Conservation (phyloP, 2,797 vertebrate genomes). For the Xiphorhynchus erythropygius region DNA sequence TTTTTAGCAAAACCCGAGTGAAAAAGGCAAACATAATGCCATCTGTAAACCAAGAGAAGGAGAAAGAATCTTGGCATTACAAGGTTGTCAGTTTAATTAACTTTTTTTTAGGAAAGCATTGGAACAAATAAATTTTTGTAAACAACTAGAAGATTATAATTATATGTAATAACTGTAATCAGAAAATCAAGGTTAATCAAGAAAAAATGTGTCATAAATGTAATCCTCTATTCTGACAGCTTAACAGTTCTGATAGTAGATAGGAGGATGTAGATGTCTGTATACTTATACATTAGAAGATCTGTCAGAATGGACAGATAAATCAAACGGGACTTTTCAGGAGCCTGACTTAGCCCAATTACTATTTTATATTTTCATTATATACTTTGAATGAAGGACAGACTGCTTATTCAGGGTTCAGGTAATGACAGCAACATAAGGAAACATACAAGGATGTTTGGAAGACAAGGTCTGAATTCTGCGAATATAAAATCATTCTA, state of each 20-base stretch:
- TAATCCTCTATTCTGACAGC: neutral
- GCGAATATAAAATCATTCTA: neutral
- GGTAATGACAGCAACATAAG: neutral
- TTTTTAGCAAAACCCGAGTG: neutral
- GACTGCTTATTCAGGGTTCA: neutral
- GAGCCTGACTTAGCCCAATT: neutral
- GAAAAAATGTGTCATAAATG: neutral
- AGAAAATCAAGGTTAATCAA: neutral
- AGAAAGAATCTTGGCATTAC: neutral
- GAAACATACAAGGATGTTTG: neutral
- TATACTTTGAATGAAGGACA: neutral
- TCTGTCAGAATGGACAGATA: neutral
- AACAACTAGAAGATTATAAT: neutral
- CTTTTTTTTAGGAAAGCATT: neutral
- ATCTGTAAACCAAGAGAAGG: neutral
- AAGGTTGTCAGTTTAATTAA: neutral
- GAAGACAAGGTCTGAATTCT: neutral
- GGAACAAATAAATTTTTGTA: neutral
- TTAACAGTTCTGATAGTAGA: neutral
- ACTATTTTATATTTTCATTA: neutral
- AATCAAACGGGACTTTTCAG: neutral
- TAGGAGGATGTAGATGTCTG: neutral
- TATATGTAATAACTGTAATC: neutral
- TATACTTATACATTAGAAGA: neutral
- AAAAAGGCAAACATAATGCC: neutral